Evolutionary conservation across 2,888 invertebrate species (phyloP), one percentile per base, ranked within the genome.

Genomic region (Cartodere bifasciata): DNA sequence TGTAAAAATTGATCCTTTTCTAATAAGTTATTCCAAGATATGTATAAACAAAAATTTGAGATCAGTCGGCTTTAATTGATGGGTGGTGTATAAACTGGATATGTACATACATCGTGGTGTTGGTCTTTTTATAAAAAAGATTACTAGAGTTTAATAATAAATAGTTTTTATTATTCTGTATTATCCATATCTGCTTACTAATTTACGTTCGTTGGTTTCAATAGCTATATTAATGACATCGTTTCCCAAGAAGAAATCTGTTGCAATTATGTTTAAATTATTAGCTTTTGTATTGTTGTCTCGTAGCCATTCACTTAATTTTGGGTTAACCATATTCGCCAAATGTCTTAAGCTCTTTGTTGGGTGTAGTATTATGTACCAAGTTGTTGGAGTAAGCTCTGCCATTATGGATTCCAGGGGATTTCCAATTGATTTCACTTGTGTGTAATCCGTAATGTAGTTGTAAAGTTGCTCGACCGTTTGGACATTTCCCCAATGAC

Each of bases 221-320:
- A 72, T 67, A 2, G 71, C 68, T 20, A 68, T 49, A 46, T 75
- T 75, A 15, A 77, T 58, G 16, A 78, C 64, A 45, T 75, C 75
- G 12, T 70, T 74, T 10, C 65, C 69, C 35, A 72, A 62, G 46
- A 75, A 72, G 51, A 72, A 79, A 50, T 79, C 79, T 12, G 72
- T 65, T 3, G 77, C 68, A 2, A 79, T 63, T 5, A 78, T 69
- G 51, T 77, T 78, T 10, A 74, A 72, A 33, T 63, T 31, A 24
- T 41, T 27, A 10, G 32, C 65, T 9, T 60, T 52, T 29, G 73
- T 63, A 75, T 77, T 77, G 11, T 63, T 60, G 2, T 68, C 67
- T 28, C 59, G 50, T 3, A 80, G 65, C 58, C 78, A 74, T 6
- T 62, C 55, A 1, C 72, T 70, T 1, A 81, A 65, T 45, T 74